Evolutionary conservation across 2,797 vertebrate species (phyloP), one percentile per base, ranked within the genome.

Genomic region (Sphaeramia orbicularis): DNA sequence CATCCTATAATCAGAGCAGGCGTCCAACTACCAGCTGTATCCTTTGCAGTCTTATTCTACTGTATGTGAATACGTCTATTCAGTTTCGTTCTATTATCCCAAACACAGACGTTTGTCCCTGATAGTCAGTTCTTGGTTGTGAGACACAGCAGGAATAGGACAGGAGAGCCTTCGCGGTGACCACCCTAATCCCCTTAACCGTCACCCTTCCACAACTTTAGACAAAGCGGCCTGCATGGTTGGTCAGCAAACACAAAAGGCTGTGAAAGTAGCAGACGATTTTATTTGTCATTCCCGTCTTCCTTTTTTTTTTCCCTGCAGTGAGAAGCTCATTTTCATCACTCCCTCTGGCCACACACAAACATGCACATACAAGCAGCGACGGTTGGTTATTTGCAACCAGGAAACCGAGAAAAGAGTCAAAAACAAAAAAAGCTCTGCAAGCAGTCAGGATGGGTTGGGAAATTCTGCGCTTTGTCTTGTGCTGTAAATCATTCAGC

Each of bases 311-410:
- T 60, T 61, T 74, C 66, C 80, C 76, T 80, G 71, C 66, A 60
- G 72, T 6, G 70, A 83, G 62, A 62, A 47, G 35, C 68, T 70
- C 14, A 45, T 68, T 88, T 86, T 81, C 58, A 86, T 52, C 44
- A 54, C 47, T 72, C 45, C 40, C 41, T 71, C 73, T 51, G 64
- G 45, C 73, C 68, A 73, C 80, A 82, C 80, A 82, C 65, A 83
- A 75, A 72, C 53, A 59, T 57, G 74, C 55, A 58, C 45, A 38
- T 12, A 69, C 61, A 69, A 49, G 74, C 42, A 41, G 35, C 10
- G 49, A 52, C n/a, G 37, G 44, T 50, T 59, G 37, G 44, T 71
- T 56, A 21, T 41, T 55, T 35, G 4, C 56, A 77, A 58, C 59
- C 48, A 47, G 62, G 16, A 10, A 63, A 57, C 41, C 16, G 45